Evolutionary conservation across 2,797 vertebrate species (phyloP), one percentile per base, ranked within the genome.

Genomic region (Xenops minutus): DNA sequence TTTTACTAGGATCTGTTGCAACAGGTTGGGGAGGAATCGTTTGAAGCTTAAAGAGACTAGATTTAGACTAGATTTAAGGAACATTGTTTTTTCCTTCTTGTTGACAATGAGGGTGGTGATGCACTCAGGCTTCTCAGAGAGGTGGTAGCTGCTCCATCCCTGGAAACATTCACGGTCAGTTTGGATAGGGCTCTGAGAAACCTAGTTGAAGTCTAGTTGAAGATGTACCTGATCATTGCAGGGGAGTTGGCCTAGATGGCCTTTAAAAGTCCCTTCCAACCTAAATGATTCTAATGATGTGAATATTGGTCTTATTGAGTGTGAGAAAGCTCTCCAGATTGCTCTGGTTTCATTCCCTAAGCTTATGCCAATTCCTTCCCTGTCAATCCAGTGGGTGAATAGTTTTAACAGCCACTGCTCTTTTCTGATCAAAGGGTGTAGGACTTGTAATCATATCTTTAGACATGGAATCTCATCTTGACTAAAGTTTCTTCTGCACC

Each of bases 101-200:
- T 58, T 78, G 32, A 24, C 0, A 0, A 0, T 26, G 22, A 18
- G 4, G 1, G 8, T 79, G 15, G 2, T 39, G 17, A 59, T 6
- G 14, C 41, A 19, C 24, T 73, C 23, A 46, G 7, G 9, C 49
- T 87, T 4, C 23, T 29, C 32, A 46, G 34, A 39, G 37, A 61
- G 5, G 5, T 32, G 20, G 13, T 8, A 6, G 18, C n/a, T 73
- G 32, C 18, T 5, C 5, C 15, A 30, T 54, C 12, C 34, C 29
- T 90, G 32, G 37, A 34, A 37, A 16, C 6, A 14, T 69, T 62
- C 23, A 13, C 30, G 22, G 23, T 2, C 15, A 20, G 21, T 14
- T 2, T 89, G 26, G 23, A n/a, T 1, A 5, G 22, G n/a, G 7
- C 62, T 80, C 49, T 59, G 46, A 77, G 48, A 24, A 77, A 46